Base-by-base conservation (phyloP, 2,888 invertebrate species). In the Pristionchus arcanus region DNA sequence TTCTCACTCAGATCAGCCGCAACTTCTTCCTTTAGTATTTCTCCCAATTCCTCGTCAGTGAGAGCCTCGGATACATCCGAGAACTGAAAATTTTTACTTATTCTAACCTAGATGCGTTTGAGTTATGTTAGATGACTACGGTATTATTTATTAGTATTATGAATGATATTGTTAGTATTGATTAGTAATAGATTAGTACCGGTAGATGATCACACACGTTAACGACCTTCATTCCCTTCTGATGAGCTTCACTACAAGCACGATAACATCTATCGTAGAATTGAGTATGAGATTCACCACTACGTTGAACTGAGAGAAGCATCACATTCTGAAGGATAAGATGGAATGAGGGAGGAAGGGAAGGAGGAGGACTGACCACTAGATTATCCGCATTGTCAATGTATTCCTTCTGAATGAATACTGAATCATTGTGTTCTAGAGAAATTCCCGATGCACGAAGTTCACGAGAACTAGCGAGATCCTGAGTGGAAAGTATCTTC, bases 11-110 rank as follows among this genome's bases (percentile, higher is more conserved):
- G 31, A 37, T 74, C 74, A 15, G 87, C 87, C 31, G 87, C n/a
- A 15, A 74, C 37, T 28, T 71, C 87, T 31, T 74, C 74, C 34
- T 88, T 88, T 34, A 88, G 74, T 25, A 74, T 53, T 5, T 88
- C 87, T 74, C 87, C 87, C 34, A 88, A 49, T 74, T 88, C 87
- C 59, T 88, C 87, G 55, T 88, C 87, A 15, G 55, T 88, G 0
- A 74, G 25, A 19, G 34, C 71, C 25, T 88, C 87, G 0, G 74
- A 49, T 9, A 88, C 59, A 55, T 88, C 87, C 7, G 53, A 31
- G 37, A 88, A 74, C 87, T 88, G 55, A 34, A 87, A 11, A 55
- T 16, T 13, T 49, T 11, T n/a, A 63, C 63, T n/a, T 63, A 63
- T 13, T 49, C 9, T 9, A 49, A 49, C 42, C 42, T 11, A 13